Conservation (phyloP, 1,140 invertebrate species). For the Drosophila novamexicana region DNA sequence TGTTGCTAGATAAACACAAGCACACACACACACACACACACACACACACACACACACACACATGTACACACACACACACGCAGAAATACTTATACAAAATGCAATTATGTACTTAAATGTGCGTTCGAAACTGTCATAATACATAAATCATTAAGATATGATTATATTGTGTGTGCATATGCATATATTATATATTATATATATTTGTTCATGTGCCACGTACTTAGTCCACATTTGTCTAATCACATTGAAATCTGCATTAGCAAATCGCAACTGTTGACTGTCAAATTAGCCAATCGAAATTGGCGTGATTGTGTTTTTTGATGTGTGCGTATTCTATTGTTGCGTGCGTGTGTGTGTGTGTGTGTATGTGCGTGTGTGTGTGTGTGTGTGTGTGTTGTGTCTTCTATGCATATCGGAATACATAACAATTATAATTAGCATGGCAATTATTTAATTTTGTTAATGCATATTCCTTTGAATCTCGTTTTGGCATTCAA, state of each 20-base stretch:
- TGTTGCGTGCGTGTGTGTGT: too few species aligned
- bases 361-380: too few species aligned
- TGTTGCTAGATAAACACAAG: too few species aligned
- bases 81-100: not conserved
- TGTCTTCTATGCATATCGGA: too few species aligned
- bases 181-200: not conserved
- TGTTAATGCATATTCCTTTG: too few species aligned
- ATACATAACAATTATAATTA: too few species aligned
- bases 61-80: constrained; percentile 1
- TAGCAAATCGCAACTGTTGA: constrained; percentile 17
- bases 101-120: constrained; percentile 22
- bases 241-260: constrained; percentile 22
- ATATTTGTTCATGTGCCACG: not conserved
- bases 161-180: not conserved
- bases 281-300: constrained; percentile 9
- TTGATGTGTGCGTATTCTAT: not conserved
- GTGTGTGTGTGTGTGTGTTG: too few species aligned
- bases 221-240: constrained; percentile 19
- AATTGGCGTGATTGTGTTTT: not conserved
- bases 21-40: constrained; percentile 9
- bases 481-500: too few species aligned
- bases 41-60: constrained; percentile 7
- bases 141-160: constrained; percentile 24
- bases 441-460: too few species aligned
- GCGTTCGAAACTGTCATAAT: constrained; percentile 13